Percentiles rank a stretch among this genome's conserved stretches.
Evolutionary conservation across 2,888 invertebrate species (phyloP).

Genomic region (Oegoconia quadripuncta): DNA sequence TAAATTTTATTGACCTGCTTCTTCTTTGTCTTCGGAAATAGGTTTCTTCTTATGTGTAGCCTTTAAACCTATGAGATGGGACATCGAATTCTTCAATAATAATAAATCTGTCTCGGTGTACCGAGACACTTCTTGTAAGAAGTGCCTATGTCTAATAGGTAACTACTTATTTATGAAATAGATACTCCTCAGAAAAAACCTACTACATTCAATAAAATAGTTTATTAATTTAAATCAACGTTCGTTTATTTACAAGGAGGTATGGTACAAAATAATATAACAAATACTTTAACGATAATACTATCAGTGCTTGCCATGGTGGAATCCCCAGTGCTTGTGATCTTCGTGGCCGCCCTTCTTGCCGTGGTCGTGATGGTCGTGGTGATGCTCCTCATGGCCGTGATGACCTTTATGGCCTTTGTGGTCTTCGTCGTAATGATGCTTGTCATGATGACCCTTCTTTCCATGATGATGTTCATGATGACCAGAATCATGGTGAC

Average conservation of each 20-base stretch:
- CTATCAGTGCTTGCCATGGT: constrained; percentile 75
- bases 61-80: too few relatives aligned
- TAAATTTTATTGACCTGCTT: constrained; percentile 22
- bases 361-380: constrained; percentile 86
- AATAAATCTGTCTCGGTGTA: too few relatives aligned
- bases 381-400: constrained; percentile 86
- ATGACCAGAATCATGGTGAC: constrained; percentile 86
- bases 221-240: constrained; percentile 14
- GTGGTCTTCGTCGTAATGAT: constrained; percentile 89
- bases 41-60: background rate
- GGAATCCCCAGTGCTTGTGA: constrained; percentile 87
- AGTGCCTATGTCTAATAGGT: too few relatives aligned
- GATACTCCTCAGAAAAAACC: too few relatives aligned
- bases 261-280: constrained; percentile 51
- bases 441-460: constrained; percentile 90
- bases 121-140: too few relatives aligned
- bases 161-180: too few relatives aligned
- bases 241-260: constrained; percentile 61
- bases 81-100: too few relatives aligned
- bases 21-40: background rate
- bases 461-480: constrained; percentile 88
- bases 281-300: constrained; percentile 41
- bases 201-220: constrained; percentile 6
- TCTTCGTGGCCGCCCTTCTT: constrained; percentile 88
- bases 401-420: constrained; percentile 89